Base-by-base conservation (phyloP, 1,140 invertebrate species). In the Drosophila sucinea region DNA sequence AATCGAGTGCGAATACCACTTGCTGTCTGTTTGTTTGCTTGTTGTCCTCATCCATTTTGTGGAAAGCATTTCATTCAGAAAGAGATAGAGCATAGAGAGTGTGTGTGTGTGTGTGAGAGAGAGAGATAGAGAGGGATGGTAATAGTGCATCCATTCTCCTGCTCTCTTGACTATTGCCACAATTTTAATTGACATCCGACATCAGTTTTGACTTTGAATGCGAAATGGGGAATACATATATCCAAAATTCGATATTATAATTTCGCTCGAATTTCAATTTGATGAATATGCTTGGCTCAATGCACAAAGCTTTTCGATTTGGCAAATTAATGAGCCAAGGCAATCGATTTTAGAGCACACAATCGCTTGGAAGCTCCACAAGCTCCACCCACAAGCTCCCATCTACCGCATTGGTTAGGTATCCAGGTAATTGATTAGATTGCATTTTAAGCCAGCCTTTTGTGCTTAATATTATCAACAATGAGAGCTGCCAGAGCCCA, bases 171-270 rank as follows among this genome's bases (percentile, higher is more conserved):
- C 73, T 67, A 23, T 87, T 80, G 84, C 83, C 79, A 79, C 83
- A 86, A 83, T 87, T 86, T 86, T 86, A 86, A 86, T 86, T 86
- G 82, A 86, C 82, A 86, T 76, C 44, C 44, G 44, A 51, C 44
- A 69, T 76, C 67, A 72, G 73, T 62, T 60, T 67, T 63, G 72
- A 58, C 67, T 74, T 78, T 70, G 67, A 70, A 67, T 70, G 35
- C 57, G 33, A 70, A 47, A 56, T 66, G 73, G 73, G 72, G 35
- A 38, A 38, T 38, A 38, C 10, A 2, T 57, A 35, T 44, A 56
- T 35, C 47, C 27, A 57, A 81, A 76, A 76, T 60, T 66, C 29
- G 60, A 27, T 62, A 66, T 73, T 47, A 64, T 73, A 71, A 67
- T 55, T 77, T 77, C 47, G 73, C 77, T 73, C 60, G 67, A 51